Evolutionary conservation across 2,888 invertebrate species (phyloP).

Genomic region (Melinaea menophilus): DNA sequence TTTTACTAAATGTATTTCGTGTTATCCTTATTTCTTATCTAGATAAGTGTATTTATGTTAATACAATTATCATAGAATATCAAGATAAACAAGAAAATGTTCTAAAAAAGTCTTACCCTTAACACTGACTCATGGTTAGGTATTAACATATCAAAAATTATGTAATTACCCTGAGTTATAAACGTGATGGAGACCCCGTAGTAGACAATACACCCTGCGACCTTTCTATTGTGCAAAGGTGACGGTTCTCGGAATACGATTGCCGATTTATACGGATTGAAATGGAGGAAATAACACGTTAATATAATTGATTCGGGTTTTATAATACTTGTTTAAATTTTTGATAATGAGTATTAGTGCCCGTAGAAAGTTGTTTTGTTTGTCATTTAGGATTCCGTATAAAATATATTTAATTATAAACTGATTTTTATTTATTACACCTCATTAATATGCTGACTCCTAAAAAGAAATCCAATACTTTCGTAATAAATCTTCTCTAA

Average conservation of each 20-base stretch:
- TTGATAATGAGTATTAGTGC: background rate
- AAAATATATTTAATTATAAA: background rate
- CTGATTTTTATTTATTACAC: no score
- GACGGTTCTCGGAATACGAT: slow-evolving; percentile 29
- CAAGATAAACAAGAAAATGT: no score
- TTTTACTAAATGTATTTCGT: no score
- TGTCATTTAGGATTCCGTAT: background rate
- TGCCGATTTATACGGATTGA: slow-evolving; percentile 17
- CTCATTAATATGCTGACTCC: slow-evolving; percentile 1
- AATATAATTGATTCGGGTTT: slow-evolving; percentile 3
- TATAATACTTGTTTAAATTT: background rate
- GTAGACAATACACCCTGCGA: slow-evolving; percentile 27
- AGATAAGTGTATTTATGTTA: no score
- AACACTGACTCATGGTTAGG: no score
- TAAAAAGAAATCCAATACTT: slow-evolving; percentile 18
- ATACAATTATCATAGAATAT: no score
- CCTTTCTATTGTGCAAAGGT: slow-evolving; percentile 33
- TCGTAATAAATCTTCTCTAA: slow-evolving; percentile 28
- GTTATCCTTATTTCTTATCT: no score
- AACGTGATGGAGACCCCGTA: slow-evolving; percentile 32
- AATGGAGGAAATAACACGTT: slow-evolving; percentile 12
- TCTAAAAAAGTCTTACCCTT: no score
- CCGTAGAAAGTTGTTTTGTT: background rate
- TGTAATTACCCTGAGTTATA: slow-evolving; percentile 20
- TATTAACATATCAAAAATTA: background rate